phyloP scores from a whole-genome alignment of 2,113 vertebrate species.

The Microtus oregoni region DNA sequence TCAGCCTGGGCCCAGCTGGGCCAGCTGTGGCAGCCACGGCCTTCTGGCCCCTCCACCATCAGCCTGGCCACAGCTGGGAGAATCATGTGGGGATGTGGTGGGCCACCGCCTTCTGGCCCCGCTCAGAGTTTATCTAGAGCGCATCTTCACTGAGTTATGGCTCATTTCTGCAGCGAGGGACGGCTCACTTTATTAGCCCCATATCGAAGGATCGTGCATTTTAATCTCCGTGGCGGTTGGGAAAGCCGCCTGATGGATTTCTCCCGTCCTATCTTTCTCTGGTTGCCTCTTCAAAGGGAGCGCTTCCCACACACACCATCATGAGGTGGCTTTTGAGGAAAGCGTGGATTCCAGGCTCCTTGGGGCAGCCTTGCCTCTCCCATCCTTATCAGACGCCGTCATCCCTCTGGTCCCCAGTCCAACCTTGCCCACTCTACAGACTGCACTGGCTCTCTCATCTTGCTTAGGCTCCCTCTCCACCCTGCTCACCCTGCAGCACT shows the following conservation, averaged over 20 bases:
- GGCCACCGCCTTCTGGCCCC: not conserved
- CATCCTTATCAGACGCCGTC: accelerated
- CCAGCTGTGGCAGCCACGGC: too few species aligned
- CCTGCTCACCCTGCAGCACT: accelerated
- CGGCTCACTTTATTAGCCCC: not conserved
- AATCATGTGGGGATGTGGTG: too few species aligned
- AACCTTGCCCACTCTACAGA: not conserved
- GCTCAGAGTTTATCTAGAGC: constrained; percentile 54
- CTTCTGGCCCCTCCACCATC: not conserved
- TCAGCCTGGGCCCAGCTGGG: too few species aligned
- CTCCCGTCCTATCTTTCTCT: constrained; percentile 56
- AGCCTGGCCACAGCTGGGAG: too few species aligned
- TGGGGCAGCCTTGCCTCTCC: not conserved
- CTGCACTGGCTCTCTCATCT: too few species aligned
- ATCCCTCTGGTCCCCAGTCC: accelerated
- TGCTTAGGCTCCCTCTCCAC: accelerated
- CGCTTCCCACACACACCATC: accelerated
- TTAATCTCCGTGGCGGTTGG: constrained; percentile 57
- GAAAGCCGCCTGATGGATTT: constrained; percentile 68
- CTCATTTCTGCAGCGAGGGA: constrained; percentile 53
- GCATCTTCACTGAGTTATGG: constrained; percentile 62
- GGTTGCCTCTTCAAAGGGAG: accelerated
- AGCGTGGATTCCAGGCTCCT: not conserved
- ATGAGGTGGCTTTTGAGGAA: not conserved
- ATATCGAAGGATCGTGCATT: constrained; percentile 19